A percentile compares a stretch with the other conserved stretches of the same genome.
These are phyloP conservation scores for Pomacea canaliculata DNA, from an alignment of 2,888 invertebrate genomes.

Conservation along the genomic window DNA sequence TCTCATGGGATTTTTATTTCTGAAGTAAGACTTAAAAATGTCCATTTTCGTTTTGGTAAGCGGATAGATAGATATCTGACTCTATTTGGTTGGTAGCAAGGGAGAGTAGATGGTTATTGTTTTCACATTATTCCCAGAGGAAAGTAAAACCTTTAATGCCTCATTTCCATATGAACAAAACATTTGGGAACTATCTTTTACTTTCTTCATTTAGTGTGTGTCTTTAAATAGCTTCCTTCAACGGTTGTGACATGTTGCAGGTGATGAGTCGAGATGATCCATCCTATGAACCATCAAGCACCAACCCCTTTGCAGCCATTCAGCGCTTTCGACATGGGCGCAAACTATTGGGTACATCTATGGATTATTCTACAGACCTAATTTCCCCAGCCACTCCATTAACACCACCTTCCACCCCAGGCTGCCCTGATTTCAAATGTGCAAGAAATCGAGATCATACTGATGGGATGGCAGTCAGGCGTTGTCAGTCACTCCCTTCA, in stretches of 20 bases:
- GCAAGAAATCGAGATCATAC: not conserved
- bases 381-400: conserved; percentile 75
- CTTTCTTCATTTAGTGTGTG: no score
- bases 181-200: no score
- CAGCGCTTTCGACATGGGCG: conserved; percentile 57
- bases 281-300: conserved; percentile 66
- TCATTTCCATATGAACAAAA: no score
- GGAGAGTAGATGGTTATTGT: no score
- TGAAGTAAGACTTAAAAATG: no score
- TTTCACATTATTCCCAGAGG: no score
- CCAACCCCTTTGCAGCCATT: conserved; percentile 62
- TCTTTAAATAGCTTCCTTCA: no score
- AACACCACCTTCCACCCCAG: conserved; percentile 63
- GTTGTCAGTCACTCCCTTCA: conserved; percentile 64
- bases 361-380: conserved; percentile 76
- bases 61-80: no score
- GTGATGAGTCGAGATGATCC: conserved; percentile 79
- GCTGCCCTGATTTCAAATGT: not conserved
- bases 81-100: no score
- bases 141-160: no score
- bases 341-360: conserved; percentile 52
- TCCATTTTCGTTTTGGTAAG: no score
- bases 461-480: conserved; percentile 30
- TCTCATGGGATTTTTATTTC: no score
- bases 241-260: conserved; percentile 63